Evolutionary conservation across 2,888 invertebrate genomes (phyloP), one percentile per base, ranked within the genome.

Genomic region (Ferrisia virgata): DNA sequence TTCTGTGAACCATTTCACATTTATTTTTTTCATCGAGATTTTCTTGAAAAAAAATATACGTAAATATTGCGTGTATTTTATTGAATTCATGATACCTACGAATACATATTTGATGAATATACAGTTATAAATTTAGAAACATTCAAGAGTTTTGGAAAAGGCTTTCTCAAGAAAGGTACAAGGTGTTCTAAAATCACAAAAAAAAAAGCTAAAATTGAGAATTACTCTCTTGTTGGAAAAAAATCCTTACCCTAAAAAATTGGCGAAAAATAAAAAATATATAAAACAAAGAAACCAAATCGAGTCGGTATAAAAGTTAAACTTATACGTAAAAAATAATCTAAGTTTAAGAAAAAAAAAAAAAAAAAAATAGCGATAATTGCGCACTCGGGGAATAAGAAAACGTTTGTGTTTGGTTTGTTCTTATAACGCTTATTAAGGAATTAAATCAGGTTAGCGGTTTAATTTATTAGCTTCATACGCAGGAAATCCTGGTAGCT

Each of bases 331-430:
- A n/a, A 2, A 53, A 53, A 53, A 22, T 53, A 53, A 53, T 53
- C 22, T 22, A 5, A 5, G 22, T 53, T 22, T 22, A 53, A n/a
- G n/a, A n/a, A n/a, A n/a, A n/a, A n/a, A n/a, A n/a, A n/a, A n/a
- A n/a, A n/a, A n/a, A n/a, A n/a, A 53, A 53, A 53, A 53, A 18
- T 22, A 53, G 53, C 0, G 22, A 9, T 22, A 53, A 53, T 53
- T 53, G 53, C 53, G 18, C 53, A 22, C 18, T 53, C 22, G 53
- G 53, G 53, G 22, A 8, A 18, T 64, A 69, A 15, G 31, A 31
- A 69, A 69, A 69, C 28, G 69, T 69, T 69, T 69, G 69, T 15
- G 69, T 69, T 69, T 69, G 31, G 69, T 69, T 28, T 69, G 69
- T 69, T 69, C 69, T 69, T 69, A 64, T 64, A 28, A 69, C n/a